Conservation (phyloP, 2,888 invertebrate species). For the Melikaiella ostensackeni region DNA sequence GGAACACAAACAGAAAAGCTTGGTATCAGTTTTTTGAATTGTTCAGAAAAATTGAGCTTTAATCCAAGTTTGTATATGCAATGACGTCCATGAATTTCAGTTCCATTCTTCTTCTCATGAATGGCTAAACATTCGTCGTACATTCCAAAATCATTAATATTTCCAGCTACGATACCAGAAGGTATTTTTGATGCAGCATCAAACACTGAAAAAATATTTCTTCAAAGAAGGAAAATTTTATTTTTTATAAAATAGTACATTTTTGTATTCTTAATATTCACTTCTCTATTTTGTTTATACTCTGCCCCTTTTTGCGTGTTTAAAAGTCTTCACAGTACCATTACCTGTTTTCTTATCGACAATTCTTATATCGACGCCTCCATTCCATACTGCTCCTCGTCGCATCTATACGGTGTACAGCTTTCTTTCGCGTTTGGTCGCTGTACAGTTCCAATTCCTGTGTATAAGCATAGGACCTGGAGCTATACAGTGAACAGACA, state of each 20-base stretch:
- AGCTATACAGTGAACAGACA: too few species aligned
- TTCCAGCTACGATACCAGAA: slow-evolving; percentile 76
- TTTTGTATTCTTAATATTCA: background rate
- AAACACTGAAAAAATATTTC: background rate
- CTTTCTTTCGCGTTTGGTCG: too few species aligned
- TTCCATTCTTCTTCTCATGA: slow-evolving; percentile 57
- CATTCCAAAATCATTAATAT: slow-evolving; percentile 76
- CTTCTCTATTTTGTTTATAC: background rate
- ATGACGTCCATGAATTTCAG: slow-evolving; percentile 73
- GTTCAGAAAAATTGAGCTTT: background rate
- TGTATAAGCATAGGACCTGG: too few species aligned
- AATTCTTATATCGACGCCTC: too few species aligned
- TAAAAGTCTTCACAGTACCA: too few species aligned
- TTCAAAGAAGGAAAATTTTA: too few species aligned
- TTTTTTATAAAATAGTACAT: background rate
- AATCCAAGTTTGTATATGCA: slow-evolving; percentile 68
- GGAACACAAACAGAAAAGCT: slow-evolving; percentile 73
- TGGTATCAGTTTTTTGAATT: slow-evolving; percentile 51
- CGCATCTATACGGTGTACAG: too few species aligned
- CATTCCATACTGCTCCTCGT: too few species aligned
- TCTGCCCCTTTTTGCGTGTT: too few species aligned
- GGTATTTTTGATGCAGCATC: slow-evolving; percentile 20
- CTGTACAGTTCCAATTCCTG: too few species aligned
- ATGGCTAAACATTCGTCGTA: slow-evolving; percentile 75
- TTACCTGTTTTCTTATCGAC: too few species aligned